Evolutionary conservation across 2,797 vertebrate species (phyloP).

Genomic region (Pseudochaenichthys georgianus): DNA sequence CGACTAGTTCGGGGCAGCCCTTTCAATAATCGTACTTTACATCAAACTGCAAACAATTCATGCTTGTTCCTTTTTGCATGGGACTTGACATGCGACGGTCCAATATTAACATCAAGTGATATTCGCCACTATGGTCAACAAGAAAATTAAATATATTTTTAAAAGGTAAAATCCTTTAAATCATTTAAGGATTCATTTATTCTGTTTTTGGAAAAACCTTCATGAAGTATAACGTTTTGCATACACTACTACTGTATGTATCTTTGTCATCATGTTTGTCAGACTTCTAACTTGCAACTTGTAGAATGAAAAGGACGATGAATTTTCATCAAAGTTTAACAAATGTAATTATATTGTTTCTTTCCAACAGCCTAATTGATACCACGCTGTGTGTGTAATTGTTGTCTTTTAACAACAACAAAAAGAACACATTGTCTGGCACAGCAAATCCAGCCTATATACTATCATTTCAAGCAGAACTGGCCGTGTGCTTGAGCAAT

Average conservation of each 20-base stretch:
- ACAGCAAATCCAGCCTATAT: background rate
- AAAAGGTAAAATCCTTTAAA: too few species aligned
- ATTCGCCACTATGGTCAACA: too few species aligned
- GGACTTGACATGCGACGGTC: background rate
- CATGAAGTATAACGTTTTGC: background rate
- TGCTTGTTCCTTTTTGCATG: background rate
- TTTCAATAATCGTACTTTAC: background rate
- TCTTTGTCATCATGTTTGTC: background rate
- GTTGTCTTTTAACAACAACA: conserved; percentile 5
- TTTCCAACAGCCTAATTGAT: background rate
- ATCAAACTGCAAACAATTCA: background rate
- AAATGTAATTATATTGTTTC: background rate
- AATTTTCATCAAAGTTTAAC: background rate
- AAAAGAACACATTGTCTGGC: background rate
- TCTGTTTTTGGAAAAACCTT: background rate
- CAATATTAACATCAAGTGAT: too few species aligned
- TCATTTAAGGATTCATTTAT: too few species aligned
- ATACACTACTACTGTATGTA: background rate
- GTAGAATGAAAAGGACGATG: background rate
- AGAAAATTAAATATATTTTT: too few species aligned
- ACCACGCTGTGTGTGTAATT: background rate
- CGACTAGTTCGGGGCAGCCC: background rate
- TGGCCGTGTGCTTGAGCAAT: conserved; percentile 11
- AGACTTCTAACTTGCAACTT: background rate
- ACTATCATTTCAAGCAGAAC: conserved; percentile 9